These are phyloP conservation scores for Drosophila burlai DNA, from an alignment of 1,140 invertebrate species.

Conservation along the genomic window DNA sequence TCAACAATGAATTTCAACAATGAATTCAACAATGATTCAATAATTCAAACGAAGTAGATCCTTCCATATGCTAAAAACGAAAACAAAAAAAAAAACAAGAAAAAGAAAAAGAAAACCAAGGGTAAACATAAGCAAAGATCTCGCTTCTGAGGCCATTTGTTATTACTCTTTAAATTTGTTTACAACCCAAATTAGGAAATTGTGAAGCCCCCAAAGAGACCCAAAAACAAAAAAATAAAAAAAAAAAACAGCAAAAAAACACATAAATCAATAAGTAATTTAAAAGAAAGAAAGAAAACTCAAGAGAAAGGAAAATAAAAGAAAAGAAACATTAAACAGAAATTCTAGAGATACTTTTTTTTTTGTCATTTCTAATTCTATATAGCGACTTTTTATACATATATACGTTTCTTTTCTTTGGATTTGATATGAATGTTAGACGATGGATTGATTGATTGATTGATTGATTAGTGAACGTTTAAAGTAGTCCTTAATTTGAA, in stretches of 20 bases:
- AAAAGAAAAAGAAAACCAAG: constrained; percentile 1
- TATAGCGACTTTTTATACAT: constrained; percentile 42
- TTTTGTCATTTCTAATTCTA: constrained; percentile 53
- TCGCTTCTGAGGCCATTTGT: constrained; percentile 40
- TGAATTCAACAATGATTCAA: constrained; percentile 21
- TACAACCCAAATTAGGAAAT: constrained; percentile 49
- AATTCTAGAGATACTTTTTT: constrained; percentile 52
- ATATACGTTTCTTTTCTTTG: constrained; percentile 58
- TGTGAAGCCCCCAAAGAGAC: constrained; percentile 13
- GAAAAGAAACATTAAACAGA: constrained; percentile 32
- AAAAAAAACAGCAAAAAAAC: not conserved
- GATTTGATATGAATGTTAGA: constrained; percentile 74
- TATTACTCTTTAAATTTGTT: constrained; percentile 50
- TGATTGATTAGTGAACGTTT: constrained; percentile 53
- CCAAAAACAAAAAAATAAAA: not conserved
- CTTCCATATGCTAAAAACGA: constrained; percentile 63
- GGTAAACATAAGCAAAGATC: constrained; percentile 33
- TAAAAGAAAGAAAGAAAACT: constrained; percentile 9
- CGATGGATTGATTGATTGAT: constrained; percentile 57
- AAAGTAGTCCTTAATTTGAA: constrained; percentile 61
- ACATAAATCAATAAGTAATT: constrained; percentile 5
- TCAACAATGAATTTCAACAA: constrained; percentile 15
- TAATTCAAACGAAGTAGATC: constrained; percentile 64
- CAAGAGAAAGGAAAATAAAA: not conserved
- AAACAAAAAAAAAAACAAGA: not conserved